Evolutionary conservation across 1,140 invertebrate species (phyloP).

Genomic region (Calliphora vicina): DNA sequence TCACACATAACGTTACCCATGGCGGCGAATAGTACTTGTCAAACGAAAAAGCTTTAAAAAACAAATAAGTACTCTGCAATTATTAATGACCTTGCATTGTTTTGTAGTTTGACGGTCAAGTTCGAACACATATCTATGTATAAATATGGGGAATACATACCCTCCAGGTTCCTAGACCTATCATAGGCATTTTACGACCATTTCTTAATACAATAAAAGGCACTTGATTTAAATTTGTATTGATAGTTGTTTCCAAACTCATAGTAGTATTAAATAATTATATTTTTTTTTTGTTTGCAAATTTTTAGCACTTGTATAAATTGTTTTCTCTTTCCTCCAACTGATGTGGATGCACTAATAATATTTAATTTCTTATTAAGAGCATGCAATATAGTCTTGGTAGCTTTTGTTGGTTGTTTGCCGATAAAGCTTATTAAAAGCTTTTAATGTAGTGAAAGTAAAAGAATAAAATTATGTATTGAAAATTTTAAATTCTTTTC

Average conservation of each 20-base stretch:
- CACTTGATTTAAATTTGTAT: not conserved
- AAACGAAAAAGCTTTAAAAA: too few relatives aligned
- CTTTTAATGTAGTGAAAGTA: not conserved
- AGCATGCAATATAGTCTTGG: not conserved
- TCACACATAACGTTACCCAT: too few relatives aligned
- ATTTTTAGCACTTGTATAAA: not conserved
- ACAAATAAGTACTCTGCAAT: too few relatives aligned
- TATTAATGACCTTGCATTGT: not conserved
- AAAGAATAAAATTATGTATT: too few relatives aligned
- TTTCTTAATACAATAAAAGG: constrained; percentile 66
- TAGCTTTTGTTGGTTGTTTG: too few relatives aligned
- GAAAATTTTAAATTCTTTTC: not conserved
- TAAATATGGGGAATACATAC: constrained; percentile 62
- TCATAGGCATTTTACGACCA: constrained; percentile 71
- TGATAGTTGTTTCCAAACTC: not conserved
- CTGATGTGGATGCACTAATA: not conserved
- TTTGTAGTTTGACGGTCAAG: not conserved
- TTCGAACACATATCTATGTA: not conserved
- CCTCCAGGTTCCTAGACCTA: constrained; percentile 85
- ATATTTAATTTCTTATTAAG: not conserved
- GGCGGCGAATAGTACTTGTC: too few relatives aligned
- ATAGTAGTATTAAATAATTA: not conserved
- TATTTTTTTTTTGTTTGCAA: not conserved
- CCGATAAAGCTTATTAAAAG: not conserved
- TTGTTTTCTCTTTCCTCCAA: not conserved